phyloP scores from a whole-genome alignment of 2,888 invertebrate genomes.

The Gymnoscelis rufifasciata region DNA sequence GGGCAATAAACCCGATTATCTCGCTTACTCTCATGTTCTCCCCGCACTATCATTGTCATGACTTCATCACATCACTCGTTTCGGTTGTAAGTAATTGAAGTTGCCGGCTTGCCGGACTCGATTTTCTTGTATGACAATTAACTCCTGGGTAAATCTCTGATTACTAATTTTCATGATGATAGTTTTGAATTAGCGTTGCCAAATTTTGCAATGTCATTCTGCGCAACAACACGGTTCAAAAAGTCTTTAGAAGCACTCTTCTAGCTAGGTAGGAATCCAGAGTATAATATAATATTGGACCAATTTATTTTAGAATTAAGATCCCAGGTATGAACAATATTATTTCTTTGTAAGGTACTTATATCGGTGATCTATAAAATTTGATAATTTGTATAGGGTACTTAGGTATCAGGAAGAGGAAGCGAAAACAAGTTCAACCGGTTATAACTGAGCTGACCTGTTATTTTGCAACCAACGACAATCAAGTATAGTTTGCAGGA shows the following conservation, averaged over 20 bases:
- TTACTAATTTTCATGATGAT: conserved; percentile 5
- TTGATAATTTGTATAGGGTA: not conserved
- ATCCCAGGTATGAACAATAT: too few relatives aligned
- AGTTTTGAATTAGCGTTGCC: not conserved
- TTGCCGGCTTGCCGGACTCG: conserved; percentile 32
- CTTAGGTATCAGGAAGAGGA: conserved; percentile 15
- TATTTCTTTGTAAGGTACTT: too few relatives aligned
- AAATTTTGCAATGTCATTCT: not conserved
- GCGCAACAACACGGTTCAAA: not conserved
- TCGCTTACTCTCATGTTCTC: conserved; percentile 39
- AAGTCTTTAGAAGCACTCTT: not conserved
- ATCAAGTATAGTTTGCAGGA: conserved; percentile 4
- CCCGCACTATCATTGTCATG: conserved; percentile 51
- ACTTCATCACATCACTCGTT: conserved; percentile 54
- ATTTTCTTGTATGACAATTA: conserved; percentile 16
- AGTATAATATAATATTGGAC: too few relatives aligned
- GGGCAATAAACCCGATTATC: conserved; percentile 29
- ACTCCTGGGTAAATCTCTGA: conserved; percentile 9
- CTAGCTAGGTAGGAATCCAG: too few relatives aligned
- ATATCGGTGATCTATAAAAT: too few relatives aligned
- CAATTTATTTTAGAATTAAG: too few relatives aligned
- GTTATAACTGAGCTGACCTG: conserved; percentile 4
- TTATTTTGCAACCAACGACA: conserved; percentile 7
- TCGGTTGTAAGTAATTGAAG: conserved; percentile 42
- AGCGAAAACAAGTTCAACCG: conserved; percentile 6